These are phyloP conservation scores for Enteromius viviparus DNA, from an alignment of 2,797 vertebrate species.

Conservation along the genomic window DNA sequence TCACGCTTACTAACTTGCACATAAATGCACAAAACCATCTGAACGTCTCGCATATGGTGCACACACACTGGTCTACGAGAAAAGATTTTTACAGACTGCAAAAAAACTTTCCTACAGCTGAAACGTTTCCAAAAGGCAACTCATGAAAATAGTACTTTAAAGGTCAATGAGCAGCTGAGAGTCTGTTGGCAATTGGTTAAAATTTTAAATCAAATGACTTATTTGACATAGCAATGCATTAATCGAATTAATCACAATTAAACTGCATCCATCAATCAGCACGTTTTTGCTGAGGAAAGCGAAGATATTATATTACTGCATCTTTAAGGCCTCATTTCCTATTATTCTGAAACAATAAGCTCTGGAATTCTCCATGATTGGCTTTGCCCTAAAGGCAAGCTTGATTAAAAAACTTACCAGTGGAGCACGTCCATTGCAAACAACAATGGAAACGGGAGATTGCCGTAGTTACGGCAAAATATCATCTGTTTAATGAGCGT, in stretches of 20 bases:
- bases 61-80: constrained; percentile 53
- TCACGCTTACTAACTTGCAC: constrained; percentile 6
- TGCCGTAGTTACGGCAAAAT: constrained; percentile 39
- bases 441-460: constrained; percentile 36
- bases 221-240: neutral
- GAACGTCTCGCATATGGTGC: constrained; percentile 59
- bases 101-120: constrained; percentile 47
- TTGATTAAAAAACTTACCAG: constrained; percentile 20
- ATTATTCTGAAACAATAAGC: constrained; percentile 63
- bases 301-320: constrained; percentile 26
- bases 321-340: constrained; percentile 42
- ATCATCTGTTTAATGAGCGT: neutral
- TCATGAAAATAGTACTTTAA: constrained; percentile 31
- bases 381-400: constrained; percentile 47
- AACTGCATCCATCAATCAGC: neutral
- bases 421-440: constrained; percentile 56
- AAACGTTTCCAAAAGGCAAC: constrained; percentile 31
- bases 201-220: neutral
- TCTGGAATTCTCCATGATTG: constrained; percentile 57
- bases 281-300: constrained; percentile 2
- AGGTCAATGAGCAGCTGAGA: constrained; percentile 2
- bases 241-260: constrained; percentile 28
- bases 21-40: constrained; percentile 20
- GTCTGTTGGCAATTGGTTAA: constrained; percentile 9
- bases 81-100: constrained; percentile 53